Conservation (phyloP, 1,140 invertebrate genomes). For the Cherax quadricarinatus region DNA sequence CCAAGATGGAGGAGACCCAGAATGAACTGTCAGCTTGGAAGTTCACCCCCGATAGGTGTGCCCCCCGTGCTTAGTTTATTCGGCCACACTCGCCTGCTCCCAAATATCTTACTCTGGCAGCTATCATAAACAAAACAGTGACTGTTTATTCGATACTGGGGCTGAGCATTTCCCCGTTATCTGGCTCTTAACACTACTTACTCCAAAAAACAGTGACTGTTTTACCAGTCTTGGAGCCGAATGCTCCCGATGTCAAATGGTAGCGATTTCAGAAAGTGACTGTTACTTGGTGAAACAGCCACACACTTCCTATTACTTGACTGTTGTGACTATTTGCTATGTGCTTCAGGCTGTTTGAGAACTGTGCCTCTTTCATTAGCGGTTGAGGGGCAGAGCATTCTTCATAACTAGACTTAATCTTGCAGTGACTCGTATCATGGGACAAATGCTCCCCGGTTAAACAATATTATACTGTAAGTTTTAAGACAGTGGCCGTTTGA, state of each 20-base stretch:
- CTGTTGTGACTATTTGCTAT: slow-evolving; percentile 54
- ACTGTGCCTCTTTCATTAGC: slow-evolving; percentile 42
- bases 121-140: slow-evolving; percentile 69
- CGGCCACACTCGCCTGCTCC: slow-evolving; percentile 62
- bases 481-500: slow-evolving; percentile 44
- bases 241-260: slow-evolving; percentile 32
- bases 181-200: slow-evolving; percentile 40
- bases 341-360: slow-evolving; percentile 26
- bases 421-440: slow-evolving; percentile 38
- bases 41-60: slow-evolving; percentile 96
- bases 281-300: slow-evolving; percentile 58
- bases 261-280: slow-evolving; percentile 60
- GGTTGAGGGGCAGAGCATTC: slow-evolving; percentile 37
- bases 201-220: slow-evolving; percentile 55
- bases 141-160: slow-evolving; percentile 65
- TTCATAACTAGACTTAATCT: slow-evolving; percentile 22
- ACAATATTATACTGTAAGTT: slow-evolving; percentile 1
- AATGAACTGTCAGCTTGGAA: slow-evolving; percentile 99
- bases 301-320: slow-evolving; percentile 29
- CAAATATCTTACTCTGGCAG: slow-evolving; percentile 62
- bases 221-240: slow-evolving; percentile 49
- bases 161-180: slow-evolving; percentile 41
- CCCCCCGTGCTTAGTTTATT: slow-evolving; percentile 71
- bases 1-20: slow-evolving; percentile 96
- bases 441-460: neutral